Conservation (phyloP, 2,797 vertebrate species). For the Thaleichthys pacificus region DNA sequence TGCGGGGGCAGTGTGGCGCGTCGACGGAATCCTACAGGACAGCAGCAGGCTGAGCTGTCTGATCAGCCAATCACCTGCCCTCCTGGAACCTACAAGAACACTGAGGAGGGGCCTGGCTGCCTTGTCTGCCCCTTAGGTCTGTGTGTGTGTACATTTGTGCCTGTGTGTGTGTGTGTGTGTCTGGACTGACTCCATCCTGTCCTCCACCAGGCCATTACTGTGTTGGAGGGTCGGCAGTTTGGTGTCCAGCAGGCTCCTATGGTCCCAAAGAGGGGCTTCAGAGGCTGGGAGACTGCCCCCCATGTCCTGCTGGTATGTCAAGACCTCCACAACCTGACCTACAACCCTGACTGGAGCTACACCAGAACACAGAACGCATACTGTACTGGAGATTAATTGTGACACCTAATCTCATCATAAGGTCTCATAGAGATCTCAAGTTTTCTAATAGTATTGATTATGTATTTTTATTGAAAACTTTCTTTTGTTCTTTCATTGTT, state of each 20-base stretch:
- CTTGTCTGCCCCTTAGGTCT: conserved; percentile 71
- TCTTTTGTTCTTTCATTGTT: too few relatives aligned
- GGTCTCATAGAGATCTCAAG: too few relatives aligned
- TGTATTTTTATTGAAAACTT: too few relatives aligned
- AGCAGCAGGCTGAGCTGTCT: conserved; percentile 50
- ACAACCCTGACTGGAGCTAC: neutral
- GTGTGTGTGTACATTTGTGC: conserved; percentile 19
- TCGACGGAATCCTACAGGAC: conserved; percentile 49
- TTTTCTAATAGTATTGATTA: too few relatives aligned
- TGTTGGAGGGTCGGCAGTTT: conserved; percentile 58
- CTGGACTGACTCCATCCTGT: neutral
- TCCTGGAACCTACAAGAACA: conserved; percentile 68
- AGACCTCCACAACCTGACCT: neutral
- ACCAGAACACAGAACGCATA: too few relatives aligned
- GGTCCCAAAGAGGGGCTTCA: conserved; percentile 68
- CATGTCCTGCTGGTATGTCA: conserved; percentile 76
- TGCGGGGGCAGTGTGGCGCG: conserved; percentile 50
- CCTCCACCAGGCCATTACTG: conserved; percentile 78
- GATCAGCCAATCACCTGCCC: conserved; percentile 61
- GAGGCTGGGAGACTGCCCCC: conserved; percentile 69
- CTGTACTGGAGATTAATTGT: too few relatives aligned
- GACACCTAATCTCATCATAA: neutral
- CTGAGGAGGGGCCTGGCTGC: conserved; percentile 58
- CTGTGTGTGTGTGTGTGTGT: neutral
- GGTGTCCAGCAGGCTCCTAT: conserved; percentile 79